Evolutionary conservation across 2,797 vertebrate genomes (phyloP).

Genomic region (Alectoris magna): DNA sequence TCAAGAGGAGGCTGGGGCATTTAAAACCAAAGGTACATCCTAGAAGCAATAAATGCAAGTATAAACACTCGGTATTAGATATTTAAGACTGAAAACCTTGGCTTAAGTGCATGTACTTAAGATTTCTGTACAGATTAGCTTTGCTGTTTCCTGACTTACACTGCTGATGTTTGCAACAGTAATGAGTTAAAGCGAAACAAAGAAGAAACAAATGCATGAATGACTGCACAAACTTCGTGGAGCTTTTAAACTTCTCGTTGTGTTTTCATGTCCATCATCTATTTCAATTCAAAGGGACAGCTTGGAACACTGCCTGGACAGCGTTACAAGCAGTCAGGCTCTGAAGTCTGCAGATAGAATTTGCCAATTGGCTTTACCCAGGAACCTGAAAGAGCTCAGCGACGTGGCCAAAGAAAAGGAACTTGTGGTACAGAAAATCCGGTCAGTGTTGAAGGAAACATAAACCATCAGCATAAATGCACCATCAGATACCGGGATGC

Average conservation of each 20-base stretch:
- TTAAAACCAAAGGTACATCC: background rate
- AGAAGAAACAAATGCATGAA: background rate
- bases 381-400: conserved; percentile 81
- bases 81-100: background rate
- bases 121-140: background rate
- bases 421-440: conserved; percentile 76
- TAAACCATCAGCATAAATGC: background rate
- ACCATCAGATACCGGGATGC: background rate
- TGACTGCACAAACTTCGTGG: background rate
- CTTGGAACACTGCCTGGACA: background rate
- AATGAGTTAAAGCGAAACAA: background rate
- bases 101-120: background rate
- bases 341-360: conserved; percentile 65
- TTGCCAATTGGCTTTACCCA: conserved; percentile 77
- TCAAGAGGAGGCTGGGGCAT: background rate
- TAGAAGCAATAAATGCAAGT: background rate
- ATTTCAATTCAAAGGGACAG: conserved; percentile 70
- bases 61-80: background rate
- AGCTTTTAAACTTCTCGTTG: background rate
- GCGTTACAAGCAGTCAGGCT: background rate
- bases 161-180: background rate
- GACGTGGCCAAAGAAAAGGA: conserved; percentile 80
- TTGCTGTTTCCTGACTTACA: background rate
- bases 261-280: background rate
- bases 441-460: conserved; percentile 75